Base-by-base conservation (phyloP, 1,140 invertebrate species). In the Chrysopa pallens region DNA sequence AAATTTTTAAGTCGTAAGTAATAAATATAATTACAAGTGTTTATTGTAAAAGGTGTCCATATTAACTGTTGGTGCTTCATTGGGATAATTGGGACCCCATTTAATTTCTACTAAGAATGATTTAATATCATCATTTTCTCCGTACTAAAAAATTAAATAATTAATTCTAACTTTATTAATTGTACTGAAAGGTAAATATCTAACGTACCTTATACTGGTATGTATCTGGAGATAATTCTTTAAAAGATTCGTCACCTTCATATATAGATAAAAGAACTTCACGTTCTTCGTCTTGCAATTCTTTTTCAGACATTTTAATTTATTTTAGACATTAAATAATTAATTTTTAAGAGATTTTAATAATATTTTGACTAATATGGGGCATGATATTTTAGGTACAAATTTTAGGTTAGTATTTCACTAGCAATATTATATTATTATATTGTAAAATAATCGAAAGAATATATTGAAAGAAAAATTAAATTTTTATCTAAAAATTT, bases 31-130 rank as follows among this genome's bases (percentile, higher is more conserved):
- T 79, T 73, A 93, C 89, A 92, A 63, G 61, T 88, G 80, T 56
- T 85, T 84, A 65, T 96, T 96, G 56, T 91, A 95, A 66, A 95
- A 96, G 27, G 84, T 77, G 55, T 93, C 80, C 67, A 96, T 69
- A 62, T 84, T 92, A 36, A 94, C 72, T 7, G 55, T 63, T 29
- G 91, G 90, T 50, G 76, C 71, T 48, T 80, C 78, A 36, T 80
- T 74, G 17, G 91, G 91, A 64, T 96, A 96, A 42, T 75, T 76
- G 6, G 76, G 67, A 28, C 74, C 74, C 90, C 90, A 96, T 54
- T 68, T 66, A 37, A 96, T 74, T 66, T 95, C 89, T 40, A 95
- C 55, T 36, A 94, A 55, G 63, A 94, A 89, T 12, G 87, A 84
- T 58, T 83, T 85, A 7, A 66, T 59, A 46, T 72, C 71, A 45